Percentiles rank a stretch among this genome's conserved stretches.
These are phyloP conservation scores for Coenonympha arcania DNA, from an alignment of 2,888 invertebrate genomes.

Conservation along the genomic window DNA sequence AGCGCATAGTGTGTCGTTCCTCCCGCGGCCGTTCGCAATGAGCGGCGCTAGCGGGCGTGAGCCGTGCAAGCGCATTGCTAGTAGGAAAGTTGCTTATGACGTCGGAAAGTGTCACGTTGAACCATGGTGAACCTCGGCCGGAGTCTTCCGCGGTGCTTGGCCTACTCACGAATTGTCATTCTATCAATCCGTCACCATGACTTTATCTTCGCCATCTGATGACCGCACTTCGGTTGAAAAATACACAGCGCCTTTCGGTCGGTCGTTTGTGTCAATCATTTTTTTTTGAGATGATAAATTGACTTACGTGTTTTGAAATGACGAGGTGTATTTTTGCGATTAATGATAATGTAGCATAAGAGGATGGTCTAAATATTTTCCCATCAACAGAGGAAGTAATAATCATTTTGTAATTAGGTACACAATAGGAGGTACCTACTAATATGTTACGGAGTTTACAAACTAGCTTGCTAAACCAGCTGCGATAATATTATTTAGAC, in stretches of 20 bases:
- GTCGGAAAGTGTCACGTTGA: conserved; percentile 74
- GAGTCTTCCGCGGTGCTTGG: conserved; percentile 64
- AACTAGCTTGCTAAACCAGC: background rate
- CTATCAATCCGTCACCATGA: conserved; percentile 68
- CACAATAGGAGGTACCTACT: too few relatives aligned
- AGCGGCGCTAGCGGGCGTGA: conserved; percentile 41
- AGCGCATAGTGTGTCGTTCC: conserved; percentile 52
- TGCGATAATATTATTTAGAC: conserved; percentile 1
- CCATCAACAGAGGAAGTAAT: background rate
- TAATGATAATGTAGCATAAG: conserved; percentile 1
- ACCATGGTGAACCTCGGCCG: conserved; percentile 69
- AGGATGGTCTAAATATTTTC: background rate
- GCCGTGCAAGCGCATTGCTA: conserved; percentile 62
- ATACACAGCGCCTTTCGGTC: conserved; percentile 46
- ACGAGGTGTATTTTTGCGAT: conserved; percentile 13
- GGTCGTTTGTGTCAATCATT: conserved; percentile 43
- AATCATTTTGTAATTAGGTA: background rate
- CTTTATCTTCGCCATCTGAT: conserved; percentile 61
- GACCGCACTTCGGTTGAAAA: conserved; percentile 42
- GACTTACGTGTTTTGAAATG: conserved; percentile 11
- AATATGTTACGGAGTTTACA: too few relatives aligned
- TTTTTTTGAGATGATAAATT: conserved; percentile 24
- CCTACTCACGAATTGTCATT: conserved; percentile 73
- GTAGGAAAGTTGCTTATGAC: conserved; percentile 74
- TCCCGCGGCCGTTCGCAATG: conserved; percentile 46